Base-by-base conservation (phyloP, 2,888 invertebrate species). In the Koerneria pararmatus region DNA sequence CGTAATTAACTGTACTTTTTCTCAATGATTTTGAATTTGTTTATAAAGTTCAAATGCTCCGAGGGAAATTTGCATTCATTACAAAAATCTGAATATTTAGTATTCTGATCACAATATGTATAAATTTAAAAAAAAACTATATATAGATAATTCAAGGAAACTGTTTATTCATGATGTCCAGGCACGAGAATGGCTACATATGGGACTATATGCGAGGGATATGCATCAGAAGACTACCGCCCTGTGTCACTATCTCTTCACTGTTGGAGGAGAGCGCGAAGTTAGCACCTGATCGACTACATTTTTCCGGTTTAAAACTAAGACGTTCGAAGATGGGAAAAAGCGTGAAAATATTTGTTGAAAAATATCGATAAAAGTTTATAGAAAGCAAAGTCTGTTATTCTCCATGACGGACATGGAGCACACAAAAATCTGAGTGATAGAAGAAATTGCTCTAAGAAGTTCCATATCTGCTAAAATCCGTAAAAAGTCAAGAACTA, bases 171-270 rank as follows among this genome's bases (percentile, higher is more conserved):
- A 68, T 32, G 15, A 48, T 15, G 68, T 70, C 57, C 56, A 73
- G 71, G 72, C 76, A 8, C 68, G 69, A 56, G 72, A 71, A 64
- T 81, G 81, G 81, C 66, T 77, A 1, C 58, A 68, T 51, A 77
- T 77, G 15, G 76, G 75, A 54, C 77, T 78, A 1, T 72, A 77
- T 60, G 70, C 75, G 6, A 75, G 76, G 37, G 80, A 82, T 57
- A 75, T 80, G 8, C 78, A 82, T 60, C 78, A 79, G 64, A 78
- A 80, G 48, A 71, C 71, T 29, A 79, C 79, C 8, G 80, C 80
- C 24, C 72, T 81, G 8, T 81, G 81, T 64, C 79, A 82, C 70
- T 75, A 74, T 66, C 69, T 81, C 22, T 78, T 74, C 68, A 72
- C 71, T 3, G 71, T 74, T 22, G 74, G 75, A 11, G 69, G 71